These are phyloP conservation scores for Drosophila pectinifera DNA, from an alignment of 1,140 invertebrate species.

Conservation along the genomic window DNA sequence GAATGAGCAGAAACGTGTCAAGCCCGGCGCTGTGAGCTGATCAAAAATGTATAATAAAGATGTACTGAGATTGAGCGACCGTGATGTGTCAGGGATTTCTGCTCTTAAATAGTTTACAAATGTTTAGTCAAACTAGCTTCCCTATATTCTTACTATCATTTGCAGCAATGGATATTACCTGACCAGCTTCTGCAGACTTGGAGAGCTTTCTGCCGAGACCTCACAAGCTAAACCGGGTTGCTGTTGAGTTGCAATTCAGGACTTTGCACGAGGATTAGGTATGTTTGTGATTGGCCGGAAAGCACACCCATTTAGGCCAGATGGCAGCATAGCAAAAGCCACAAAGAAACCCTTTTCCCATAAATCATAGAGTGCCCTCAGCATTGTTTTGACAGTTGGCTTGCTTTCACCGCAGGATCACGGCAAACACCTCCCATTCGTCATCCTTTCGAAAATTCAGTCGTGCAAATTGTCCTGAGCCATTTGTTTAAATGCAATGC, in stretches of 20 bases:
- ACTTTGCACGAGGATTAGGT: constrained; percentile 24
- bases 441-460: constrained; percentile 12
- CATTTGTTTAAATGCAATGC: constrained; percentile 28
- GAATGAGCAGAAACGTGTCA: constrained; percentile 37
- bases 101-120: constrained; percentile 15
- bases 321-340: constrained; percentile 7
- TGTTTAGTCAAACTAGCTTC: background rate
- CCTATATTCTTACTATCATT: background rate
- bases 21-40: constrained; percentile 12
- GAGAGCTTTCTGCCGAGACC: too few species aligned
- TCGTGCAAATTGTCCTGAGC: constrained; percentile 26
- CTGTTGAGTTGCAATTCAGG: background rate
- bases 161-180: constrained; percentile 2
- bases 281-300: constrained; percentile 22
- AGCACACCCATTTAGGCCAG: constrained; percentile 15
- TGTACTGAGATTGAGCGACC: constrained; percentile 9
- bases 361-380: constrained; percentile 29
- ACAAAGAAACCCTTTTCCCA: constrained; percentile 19
- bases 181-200: background rate
- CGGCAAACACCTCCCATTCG: background rate
- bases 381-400: constrained; percentile 43
- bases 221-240: background rate
- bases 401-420: constrained; percentile 14
- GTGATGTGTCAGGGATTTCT: constrained; percentile 2
- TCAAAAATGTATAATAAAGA: constrained; percentile 27